Evolutionary conservation across 2,888 invertebrate genomes (phyloP).

Genomic region (Endotricha flammealis): DNA sequence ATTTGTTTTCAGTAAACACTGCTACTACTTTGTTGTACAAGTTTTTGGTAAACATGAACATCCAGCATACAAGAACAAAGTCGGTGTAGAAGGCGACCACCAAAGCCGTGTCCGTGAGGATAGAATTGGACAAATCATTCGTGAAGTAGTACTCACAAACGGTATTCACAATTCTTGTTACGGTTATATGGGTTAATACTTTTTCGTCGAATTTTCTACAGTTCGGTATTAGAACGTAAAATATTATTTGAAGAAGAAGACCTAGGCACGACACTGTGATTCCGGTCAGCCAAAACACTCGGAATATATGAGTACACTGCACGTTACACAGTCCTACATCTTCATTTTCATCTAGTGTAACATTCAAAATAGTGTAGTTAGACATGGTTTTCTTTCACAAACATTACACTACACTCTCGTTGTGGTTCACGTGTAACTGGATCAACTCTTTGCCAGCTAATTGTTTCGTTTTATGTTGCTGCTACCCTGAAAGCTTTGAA

Average conservation of each 20-base stretch:
- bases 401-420: no score
- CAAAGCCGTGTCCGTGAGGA: conserved; percentile 21
- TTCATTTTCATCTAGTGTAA: neutral
- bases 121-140: conserved; percentile 1
- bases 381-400: neutral
- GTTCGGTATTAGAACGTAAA: conserved; percentile 32
- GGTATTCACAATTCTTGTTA: conserved; percentile 42
- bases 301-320: neutral
- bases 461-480: no score
- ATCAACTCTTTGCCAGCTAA: no score
- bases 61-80: conserved; percentile 42
- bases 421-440: no score
- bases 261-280: conserved; percentile 34
- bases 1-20: conserved; percentile 35
- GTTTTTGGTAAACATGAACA: conserved; percentile 54
- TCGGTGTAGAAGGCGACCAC: conserved; percentile 43
- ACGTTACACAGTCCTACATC: neutral
- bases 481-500: no score
- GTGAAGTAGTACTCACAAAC: conserved; percentile 33
- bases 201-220: conserved; percentile 49
- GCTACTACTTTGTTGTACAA: conserved; percentile 51
- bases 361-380: neutral
- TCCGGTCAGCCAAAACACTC: conserved; percentile 37
- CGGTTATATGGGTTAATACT: conserved; percentile 42
- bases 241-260: conserved; percentile 31